A percentile compares a stretch with the other conserved stretches of the same genome.
Conservation (phyloP, 2,113 vertebrate genomes). For the Centropus bengalensis region DNA sequence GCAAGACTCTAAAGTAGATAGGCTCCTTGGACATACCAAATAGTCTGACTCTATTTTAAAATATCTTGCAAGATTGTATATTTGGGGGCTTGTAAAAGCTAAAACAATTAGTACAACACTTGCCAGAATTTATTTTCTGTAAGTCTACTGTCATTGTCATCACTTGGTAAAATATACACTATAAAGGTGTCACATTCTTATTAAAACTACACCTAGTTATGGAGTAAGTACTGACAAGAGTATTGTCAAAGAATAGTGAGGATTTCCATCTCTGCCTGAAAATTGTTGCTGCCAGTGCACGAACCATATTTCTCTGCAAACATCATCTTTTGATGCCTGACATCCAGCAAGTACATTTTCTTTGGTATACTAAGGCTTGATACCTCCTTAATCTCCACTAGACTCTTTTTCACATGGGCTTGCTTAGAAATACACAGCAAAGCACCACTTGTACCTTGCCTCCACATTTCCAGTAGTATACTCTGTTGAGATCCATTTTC, state of each 20-base stretch:
- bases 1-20: neutral
- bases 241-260: neutral
- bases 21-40: rapidly evolving
- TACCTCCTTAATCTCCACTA: neutral
- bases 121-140: neutral
- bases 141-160: neutral
- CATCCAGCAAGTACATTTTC: neutral
- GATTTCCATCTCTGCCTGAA: neutral
- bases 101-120: neutral
- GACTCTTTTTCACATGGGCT: neutral
- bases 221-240: neutral
- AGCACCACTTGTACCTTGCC: neutral
- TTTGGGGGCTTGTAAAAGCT: neutral
- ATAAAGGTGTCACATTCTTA: neutral
- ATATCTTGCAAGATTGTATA: neutral
- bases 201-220: neutral
- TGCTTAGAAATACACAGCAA: neutral
- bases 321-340: neutral
- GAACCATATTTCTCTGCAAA: neutral
- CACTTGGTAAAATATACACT: neutral
- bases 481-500: neutral
- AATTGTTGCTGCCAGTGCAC: neutral
- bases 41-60: neutral
- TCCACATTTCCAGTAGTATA: neutral
- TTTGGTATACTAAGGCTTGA: neutral